Evolutionary conservation across 2,797 vertebrate genomes (phyloP), one percentile per base, ranked within the genome.

Genomic region (Rhyacichthys aspro): DNA sequence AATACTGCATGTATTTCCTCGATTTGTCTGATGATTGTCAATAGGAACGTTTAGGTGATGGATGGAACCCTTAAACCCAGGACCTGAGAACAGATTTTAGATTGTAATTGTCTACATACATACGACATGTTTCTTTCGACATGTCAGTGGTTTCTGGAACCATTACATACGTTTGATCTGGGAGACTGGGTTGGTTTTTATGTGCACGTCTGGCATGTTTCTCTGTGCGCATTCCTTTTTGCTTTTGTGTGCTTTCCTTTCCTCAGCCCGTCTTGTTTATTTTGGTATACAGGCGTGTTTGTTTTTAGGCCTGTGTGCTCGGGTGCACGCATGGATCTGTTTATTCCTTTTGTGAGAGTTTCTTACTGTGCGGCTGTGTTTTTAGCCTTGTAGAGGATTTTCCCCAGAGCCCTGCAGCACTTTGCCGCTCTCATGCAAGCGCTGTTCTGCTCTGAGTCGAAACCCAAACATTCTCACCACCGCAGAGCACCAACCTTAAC

Each of bases 341-440:
- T 79, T 74, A 70, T 83, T 74, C 59, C 76, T 65, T 65, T 16
- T 45, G 64, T 43, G 23, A 69, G 63, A 64, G 75, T 83, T 49
- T 74, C 52, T 63, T 9, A 34, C 48, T 33, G 61, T 56, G 45
- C 18, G 16, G 36, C 60, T 50, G 61, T 65, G 48, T 59, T 57
- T 68, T 28, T 39, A 38, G 77, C 66, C 83, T 82, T 74, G 81
- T 76, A 72, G 72, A 82, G 64, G 74, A 63, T 74, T 74, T 82
- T 84, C 86, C 85, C 79, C 47, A 0, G 74, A 76, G 83, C 58
- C 72, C 72, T 12, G 64, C 69, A 85, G 79, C 72, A 85, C 82
- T 83, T 85, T 83, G 72, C 80, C 76, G 79, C 74, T 84, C 74
- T 78, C 61, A 58, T 39, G 43, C 70, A 73, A 59, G 55, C 42